phyloP scores from a whole-genome alignment of 2,113 vertebrate genomes.

The Pituophis catenifer region DNA sequence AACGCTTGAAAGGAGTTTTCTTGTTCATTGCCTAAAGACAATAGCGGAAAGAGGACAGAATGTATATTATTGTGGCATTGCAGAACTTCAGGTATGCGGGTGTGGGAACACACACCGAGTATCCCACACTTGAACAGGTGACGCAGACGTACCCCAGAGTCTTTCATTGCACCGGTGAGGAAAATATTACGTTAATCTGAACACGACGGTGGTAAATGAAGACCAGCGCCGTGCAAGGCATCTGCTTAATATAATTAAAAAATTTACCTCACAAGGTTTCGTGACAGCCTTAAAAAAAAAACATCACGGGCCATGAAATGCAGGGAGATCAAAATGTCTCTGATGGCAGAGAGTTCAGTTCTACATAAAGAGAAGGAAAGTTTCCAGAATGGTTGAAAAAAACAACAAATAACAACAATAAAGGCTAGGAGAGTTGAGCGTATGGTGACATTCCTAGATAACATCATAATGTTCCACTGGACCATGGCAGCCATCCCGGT shows the following conservation, averaged over 20 bases:
- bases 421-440: background rate
- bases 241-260: background rate
- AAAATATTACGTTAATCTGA: background rate
- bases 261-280: background rate
- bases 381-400: background rate
- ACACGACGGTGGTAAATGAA: background rate
- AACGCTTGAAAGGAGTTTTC: background rate
- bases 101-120: background rate
- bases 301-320: background rate
- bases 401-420: background rate
- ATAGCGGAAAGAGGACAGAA: background rate
- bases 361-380: background rate
- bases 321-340: background rate
- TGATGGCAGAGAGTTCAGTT: background rate
- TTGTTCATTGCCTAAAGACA: background rate
- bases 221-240: background rate
- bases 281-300: background rate
- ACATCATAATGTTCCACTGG: background rate
- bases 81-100: background rate
- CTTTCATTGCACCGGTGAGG: background rate
- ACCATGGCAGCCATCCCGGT: background rate
- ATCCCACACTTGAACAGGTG: background rate
- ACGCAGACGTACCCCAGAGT: background rate
- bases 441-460: background rate
- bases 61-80: background rate